Evolutionary conservation across 2,888 invertebrate species (phyloP), one percentile per base, ranked within the genome.

Genomic region (Meiosimyza platycephala): DNA sequence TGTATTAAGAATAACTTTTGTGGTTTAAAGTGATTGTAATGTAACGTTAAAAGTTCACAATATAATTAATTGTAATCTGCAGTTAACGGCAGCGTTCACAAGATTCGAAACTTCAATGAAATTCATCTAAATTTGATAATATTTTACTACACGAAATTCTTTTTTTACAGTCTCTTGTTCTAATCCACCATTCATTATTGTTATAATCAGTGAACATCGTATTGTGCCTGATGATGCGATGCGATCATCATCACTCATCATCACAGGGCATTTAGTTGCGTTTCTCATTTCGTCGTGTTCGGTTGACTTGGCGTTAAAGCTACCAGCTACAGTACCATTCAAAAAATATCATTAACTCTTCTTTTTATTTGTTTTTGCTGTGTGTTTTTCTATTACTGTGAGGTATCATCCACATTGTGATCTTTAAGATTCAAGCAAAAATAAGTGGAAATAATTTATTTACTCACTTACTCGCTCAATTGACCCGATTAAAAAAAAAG

Each of bases 211-310:
- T 40, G 40, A 48, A 54, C 15, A 28, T 7, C 28, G 13, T 51
- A 69, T 60, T 33, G 18, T 48, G 54, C 47, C 40, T 62, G 62
- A 70, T 40, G 40, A 40, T 40, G 40, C 40, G 40, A 40, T 70
- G 70, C 50, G 70, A 70, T 62, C 70, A 70, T 70, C 70, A 54
- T 28, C 52, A 47, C 48, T 51, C 22, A 59, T 12, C 59, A 33
- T 18, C 33, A 33, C 33, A 15, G 59, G 15, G 48, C 9, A 50
- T 60, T 78, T 76, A 84, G 84, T 84, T 79, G 80, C 79, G 79
- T 76, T 81, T 84, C 81, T 81, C 75, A 78, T 78, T 76, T 80
- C 80, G 79, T 75, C 75, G 81, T 62, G 80, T 77, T 78, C 80
- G 81, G 82, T 80, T 80, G 76, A 75, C 70, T 72, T 28, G 13